Evolutionary conservation across 1,140 invertebrate species (phyloP), one percentile per base, ranked within the genome.

Genomic region (Penaeus chinensis): DNA sequence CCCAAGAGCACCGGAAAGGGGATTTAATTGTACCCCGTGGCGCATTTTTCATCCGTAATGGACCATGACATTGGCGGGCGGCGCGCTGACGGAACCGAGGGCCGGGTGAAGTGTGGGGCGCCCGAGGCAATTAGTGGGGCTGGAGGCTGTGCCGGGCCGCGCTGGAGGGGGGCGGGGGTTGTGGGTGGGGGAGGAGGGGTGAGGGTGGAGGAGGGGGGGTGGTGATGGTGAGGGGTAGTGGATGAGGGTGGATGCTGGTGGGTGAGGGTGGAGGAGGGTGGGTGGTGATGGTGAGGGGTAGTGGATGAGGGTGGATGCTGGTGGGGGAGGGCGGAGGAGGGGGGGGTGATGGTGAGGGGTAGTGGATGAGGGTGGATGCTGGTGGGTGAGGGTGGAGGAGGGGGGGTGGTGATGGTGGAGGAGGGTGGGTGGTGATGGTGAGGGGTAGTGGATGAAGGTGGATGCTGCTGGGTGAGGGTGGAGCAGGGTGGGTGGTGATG

Each of bases 1-100:
- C 13, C 84, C 47, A 81, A 86, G 77, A 78, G 77, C 63, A 66
- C 63, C 61, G 84, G 78, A 66, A 77, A 86, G 77, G 37, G 84
- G 77, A 81, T 86, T 81, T 86, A 86, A 86, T 86, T 86, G 84
- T 81, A 86, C 83, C 84, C 84, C 16, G 24, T 62, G 78, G 77
- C 42, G 77, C 42, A 80, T 79, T 85, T 85, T 85, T 85, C 84
- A 79, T 18, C 60, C 18, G 62, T 74, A 82, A 87, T 69, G 85
- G 85, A 76, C 65, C 65, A 60, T 81, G 78, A 82, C 78, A 82
- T 61, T 74, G 79, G 42, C 32, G 80, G 79, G 18, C 62, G 32
- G 84, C 37, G 84, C 42, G 84, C 42, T 85, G 84, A 85, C 62
- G 77, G 62, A 24, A 8, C 20, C 60, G 76, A 32, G 62, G 69